Base-by-base conservation (phyloP, 2,797 vertebrate species). In the Chrosomus eos region DNA sequence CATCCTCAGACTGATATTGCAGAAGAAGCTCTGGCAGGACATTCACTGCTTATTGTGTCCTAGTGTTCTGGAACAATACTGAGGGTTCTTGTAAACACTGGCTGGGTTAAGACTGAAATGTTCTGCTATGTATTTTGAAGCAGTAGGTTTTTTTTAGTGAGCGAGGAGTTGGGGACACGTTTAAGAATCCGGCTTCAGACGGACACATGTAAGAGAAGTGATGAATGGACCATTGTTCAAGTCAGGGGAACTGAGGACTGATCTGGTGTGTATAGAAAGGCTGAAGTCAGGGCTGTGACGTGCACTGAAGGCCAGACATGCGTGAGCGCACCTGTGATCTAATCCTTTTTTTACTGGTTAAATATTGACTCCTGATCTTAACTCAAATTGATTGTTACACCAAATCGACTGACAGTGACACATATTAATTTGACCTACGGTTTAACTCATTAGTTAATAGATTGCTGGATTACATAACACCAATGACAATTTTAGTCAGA, bases 281-380 rank as follows among this genome's bases (percentile, higher is more conserved):
- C 43, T 48, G 38, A 7, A 66, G 31, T 48, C 77, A 62, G 23
- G 26, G 8, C 36, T 51, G 83, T 85, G 83, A 85, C 76, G 83
- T 73, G 28, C 11, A 21, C 21, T 28, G 16, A 2, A 78, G 38
- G 26, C 38, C 51, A 71, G 74, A 84, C 40, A 48, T 81, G 10
- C 28, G 36, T 73, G 45, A 83, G 74, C 31, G 26, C 82, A 87
- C 83, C 82, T 90, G 88, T 53, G 80, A 87, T 83, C 80, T 90
- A 88, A 89, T 91, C 85, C 86, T 33, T 82, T 82, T 83, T 82
- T 88, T 87, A 58, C 89, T 85, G 84, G 87, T 94, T 90, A 93
- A 93, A 93, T 94, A 94, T 93, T 95, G 89, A 91, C 90, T 82
- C 76, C 9, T 0, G 18, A 80, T 72, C 3, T 18, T 74, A 55